phyloP scores from a whole-genome alignment of 2,888 invertebrate genomes.

The Dimorphilus gyrociliatus region DNA sequence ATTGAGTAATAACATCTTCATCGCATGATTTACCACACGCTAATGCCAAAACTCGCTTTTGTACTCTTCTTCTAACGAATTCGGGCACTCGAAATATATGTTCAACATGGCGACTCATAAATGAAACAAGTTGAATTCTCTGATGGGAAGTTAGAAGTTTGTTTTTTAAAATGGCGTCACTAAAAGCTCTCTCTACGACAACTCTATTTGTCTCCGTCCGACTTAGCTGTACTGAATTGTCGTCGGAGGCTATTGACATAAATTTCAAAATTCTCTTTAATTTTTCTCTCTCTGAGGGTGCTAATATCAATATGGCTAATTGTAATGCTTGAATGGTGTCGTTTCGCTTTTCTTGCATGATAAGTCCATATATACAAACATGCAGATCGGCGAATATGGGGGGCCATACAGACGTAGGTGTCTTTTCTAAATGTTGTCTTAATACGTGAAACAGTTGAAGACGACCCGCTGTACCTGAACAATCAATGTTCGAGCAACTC shows the following conservation, averaged over 20 bases:
- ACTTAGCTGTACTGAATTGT: slow-evolving; percentile 16
- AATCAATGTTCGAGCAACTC: too few species aligned
- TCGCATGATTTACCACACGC: too few species aligned
- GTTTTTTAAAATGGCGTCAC: slow-evolving; percentile 20
- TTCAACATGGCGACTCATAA: slow-evolving; percentile 22
- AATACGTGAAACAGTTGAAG: slow-evolving; percentile 23
- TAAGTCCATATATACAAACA: slow-evolving; percentile 23
- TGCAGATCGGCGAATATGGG: slow-evolving; percentile 27
- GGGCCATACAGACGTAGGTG: slow-evolving; percentile 19
- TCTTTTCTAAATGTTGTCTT: slow-evolving; percentile 14
- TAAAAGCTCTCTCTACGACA: slow-evolving; percentile 18
- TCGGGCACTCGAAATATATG: slow-evolving; percentile 21
- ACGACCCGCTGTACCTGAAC: slow-evolving; percentile 18
- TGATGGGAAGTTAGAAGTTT: slow-evolving; percentile 23
- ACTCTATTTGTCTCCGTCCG: slow-evolving; percentile 18
- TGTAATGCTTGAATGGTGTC: slow-evolving; percentile 22
- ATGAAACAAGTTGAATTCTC: slow-evolving; percentile 20
- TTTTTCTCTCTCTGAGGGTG: slow-evolving; percentile 20
- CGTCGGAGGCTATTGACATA: slow-evolving; percentile 19
- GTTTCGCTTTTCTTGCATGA: slow-evolving; percentile 17
- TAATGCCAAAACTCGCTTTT: too few species aligned
- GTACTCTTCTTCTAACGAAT: too few species aligned
- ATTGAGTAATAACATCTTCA: too few species aligned
- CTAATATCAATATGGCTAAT: slow-evolving; percentile 24
- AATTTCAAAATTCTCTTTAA: slow-evolving; percentile 25